Evolutionary conservation across 2,113 vertebrate genomes (phyloP), one percentile per base, ranked within the genome.

Genomic region (Charadrius vociferus): DNA sequence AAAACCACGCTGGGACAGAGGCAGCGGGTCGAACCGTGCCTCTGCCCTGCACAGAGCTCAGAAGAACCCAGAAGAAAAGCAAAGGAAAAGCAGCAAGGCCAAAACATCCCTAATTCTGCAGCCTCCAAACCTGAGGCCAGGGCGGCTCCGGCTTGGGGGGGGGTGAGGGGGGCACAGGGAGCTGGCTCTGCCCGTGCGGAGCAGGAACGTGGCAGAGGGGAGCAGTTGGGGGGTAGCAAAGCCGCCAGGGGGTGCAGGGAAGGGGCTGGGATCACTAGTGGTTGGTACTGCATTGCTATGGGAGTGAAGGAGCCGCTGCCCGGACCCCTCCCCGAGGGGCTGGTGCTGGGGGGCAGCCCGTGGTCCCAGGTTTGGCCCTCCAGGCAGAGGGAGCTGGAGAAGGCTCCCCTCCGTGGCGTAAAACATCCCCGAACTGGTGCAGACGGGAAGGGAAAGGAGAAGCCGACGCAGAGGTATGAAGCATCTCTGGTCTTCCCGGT

Each of bases 11-110:
- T 12, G 22, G 41, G 49, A 21, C 56, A 55, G 77, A 66, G 37
- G 14, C 30, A 58, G 52, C 0, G 0, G 41, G 34, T 8, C 3
- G 0, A 39, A 41, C 82, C 1, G 0, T 0, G 0, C 49, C 66
- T 53, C 86, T 29, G 80, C 71, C 71, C 78, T 32, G 34, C n/a
- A 24, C 49, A 53, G 29, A 89, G 39, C 37, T 41, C 47, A 21
- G 26, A 45, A 45, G 22, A 58, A 81, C 61, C 78, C 1, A 0
- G 34, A 24, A 72, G 66, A 37, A 58, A 68, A 90, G 88, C 49
- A 17, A 55, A 86, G 53, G 56, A 52, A 89, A 92, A 52, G n/a
- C 94, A 72, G 66, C 77, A 24, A 29, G 52, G 45, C 29, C 81
- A 65, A 73, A 88, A 53, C 81, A 56, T 39, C 65, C 41, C 15